These are phyloP conservation scores for Nipponacmea schrenckii DNA, from an alignment of 2,888 invertebrate genomes.

Conservation along the genomic window DNA sequence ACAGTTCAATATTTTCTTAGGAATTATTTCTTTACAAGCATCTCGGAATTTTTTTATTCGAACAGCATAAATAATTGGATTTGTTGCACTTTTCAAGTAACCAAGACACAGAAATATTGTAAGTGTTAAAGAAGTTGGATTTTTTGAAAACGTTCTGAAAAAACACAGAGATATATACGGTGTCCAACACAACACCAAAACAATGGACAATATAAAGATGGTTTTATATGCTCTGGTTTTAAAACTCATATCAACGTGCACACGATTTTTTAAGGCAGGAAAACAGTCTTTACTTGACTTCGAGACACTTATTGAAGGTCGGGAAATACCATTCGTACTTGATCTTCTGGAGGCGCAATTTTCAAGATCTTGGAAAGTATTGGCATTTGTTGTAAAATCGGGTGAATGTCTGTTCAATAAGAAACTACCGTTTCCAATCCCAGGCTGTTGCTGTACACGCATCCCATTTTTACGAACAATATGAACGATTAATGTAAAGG, in stretches of 20 bases:
- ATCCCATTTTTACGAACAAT: slow-evolving; percentile 43
- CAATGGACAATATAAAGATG: slow-evolving; percentile 52
- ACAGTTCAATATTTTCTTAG: slow-evolving; percentile 1
- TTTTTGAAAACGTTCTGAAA: slow-evolving; percentile 27
- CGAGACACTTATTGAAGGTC: neutral
- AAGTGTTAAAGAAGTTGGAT: slow-evolving; percentile 24
- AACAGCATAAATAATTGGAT: slow-evolving; percentile 56
- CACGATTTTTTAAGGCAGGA: neutral
- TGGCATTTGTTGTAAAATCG: slow-evolving; percentile 23
- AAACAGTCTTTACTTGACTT: neutral
- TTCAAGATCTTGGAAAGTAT: too few relatives aligned
- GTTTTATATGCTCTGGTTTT: slow-evolving; percentile 60
- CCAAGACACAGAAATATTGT: slow-evolving; percentile 42
- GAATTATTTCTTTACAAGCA: slow-evolving; percentile 34
- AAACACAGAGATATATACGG: slow-evolving; percentile 46
- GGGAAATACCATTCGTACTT: too few relatives aligned
- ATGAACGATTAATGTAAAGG: slow-evolving; percentile 47
- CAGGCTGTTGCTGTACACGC: slow-evolving; percentile 42
- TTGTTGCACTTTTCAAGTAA: slow-evolving; percentile 53
- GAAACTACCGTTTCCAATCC: slow-evolving; percentile 27
- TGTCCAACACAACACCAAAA: slow-evolving; percentile 48
- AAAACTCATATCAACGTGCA: slow-evolving; percentile 50
- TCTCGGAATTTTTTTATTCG: slow-evolving; percentile 53
- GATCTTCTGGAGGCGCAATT: too few relatives aligned
- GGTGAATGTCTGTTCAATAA: slow-evolving; percentile 29